Evolutionary conservation across 2,888 invertebrate species (phyloP).

Genomic region (Cryptus armator): DNA sequence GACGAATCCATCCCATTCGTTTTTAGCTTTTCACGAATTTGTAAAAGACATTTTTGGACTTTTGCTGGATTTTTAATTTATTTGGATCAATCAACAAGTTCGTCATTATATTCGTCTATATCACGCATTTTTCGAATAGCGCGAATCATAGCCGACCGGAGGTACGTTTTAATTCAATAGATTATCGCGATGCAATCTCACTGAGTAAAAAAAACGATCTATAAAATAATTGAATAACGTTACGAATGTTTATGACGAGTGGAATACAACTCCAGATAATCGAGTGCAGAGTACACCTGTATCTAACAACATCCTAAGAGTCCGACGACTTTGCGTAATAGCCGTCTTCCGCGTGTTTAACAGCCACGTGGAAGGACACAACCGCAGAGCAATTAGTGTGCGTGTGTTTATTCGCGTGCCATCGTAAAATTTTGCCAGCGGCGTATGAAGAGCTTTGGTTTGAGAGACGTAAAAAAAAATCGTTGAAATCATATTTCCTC

Average conservation of each 20-base stretch:
- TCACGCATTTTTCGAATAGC: too few relatives aligned
- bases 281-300: constrained; percentile 9
- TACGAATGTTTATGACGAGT: constrained; percentile 10
- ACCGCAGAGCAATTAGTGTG: constrained; percentile 58
- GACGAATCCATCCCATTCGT: background rate
- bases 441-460: constrained; percentile 30
- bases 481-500: constrained; percentile 8
- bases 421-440: constrained; percentile 44
- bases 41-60: background rate
- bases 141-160: too few relatives aligned
- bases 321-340: constrained; percentile 53
- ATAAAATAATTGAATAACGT: background rate
- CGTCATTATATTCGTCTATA: too few relatives aligned
- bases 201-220: background rate
- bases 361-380: constrained; percentile 57
- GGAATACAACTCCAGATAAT: constrained; percentile 8
- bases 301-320: constrained; percentile 37
- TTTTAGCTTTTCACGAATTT: background rate
- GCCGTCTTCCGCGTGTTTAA: constrained; percentile 61
- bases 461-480: constrained; percentile 38
- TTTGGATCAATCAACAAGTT: background rate
- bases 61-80: too few relatives aligned
- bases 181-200: too few relatives aligned
- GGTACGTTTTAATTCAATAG: too few relatives aligned
- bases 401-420: constrained; percentile 63